phyloP scores from a whole-genome alignment of 2,888 invertebrate genomes.

The Tenthredo livida region DNA sequence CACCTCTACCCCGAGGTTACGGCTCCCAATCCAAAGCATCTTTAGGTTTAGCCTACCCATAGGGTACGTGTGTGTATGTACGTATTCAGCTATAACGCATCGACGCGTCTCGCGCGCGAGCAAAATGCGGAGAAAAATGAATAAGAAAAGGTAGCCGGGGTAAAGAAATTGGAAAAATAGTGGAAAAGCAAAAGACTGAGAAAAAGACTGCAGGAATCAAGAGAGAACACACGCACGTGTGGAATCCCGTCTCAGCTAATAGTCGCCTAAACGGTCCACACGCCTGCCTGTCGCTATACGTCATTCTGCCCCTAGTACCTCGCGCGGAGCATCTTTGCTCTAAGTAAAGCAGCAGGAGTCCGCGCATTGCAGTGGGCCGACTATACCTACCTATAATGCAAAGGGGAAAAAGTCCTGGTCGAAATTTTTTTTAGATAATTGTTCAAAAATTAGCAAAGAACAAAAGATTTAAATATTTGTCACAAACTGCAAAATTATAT shows the following conservation, averaged over 20 bases:
- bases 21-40: background rate
- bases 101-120: constrained; percentile 46
- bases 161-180: constrained; percentile 47
- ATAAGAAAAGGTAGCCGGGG: background rate
- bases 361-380: background rate
- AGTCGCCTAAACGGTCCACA: constrained; percentile 71
- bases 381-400: background rate
- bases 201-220: constrained; percentile 13
- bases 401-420: background rate
- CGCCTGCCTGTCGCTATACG: constrained; percentile 67
- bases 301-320: constrained; percentile 64
- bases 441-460: background rate
- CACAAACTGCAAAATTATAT: background rate
- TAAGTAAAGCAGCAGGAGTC: background rate
- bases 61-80: background rate
- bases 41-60: background rate
- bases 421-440: background rate
- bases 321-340: constrained; percentile 26
- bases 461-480: background rate
- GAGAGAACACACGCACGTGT: constrained; percentile 60
- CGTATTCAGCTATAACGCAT: background rate
- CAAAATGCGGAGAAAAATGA: constrained; percentile 32
- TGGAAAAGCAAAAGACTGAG: background rate
- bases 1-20: background rate
- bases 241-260: constrained; percentile 60